A percentile compares a stretch with the other conserved stretches of the same genome.
These are phyloP conservation scores for Nowickia ferox DNA, from an alignment of 2,888 invertebrate genomes.

Conservation along the genomic window DNA sequence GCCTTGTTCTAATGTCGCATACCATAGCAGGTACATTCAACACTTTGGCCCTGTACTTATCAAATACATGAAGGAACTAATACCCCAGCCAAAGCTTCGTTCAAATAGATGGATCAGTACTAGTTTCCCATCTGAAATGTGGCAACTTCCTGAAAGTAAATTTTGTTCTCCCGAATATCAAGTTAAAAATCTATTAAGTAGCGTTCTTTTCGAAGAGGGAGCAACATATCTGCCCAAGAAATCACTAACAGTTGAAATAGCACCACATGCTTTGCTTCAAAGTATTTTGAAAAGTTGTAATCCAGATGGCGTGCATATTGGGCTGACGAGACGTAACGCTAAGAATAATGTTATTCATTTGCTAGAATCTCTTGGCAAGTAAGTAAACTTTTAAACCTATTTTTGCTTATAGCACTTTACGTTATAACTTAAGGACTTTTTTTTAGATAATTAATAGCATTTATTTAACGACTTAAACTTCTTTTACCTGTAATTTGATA, in stretches of 20 bases:
- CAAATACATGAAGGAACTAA: conserved; percentile 86
- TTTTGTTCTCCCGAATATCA: conserved; percentile 93
- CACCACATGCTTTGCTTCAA: conserved; percentile 88
- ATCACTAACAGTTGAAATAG: conserved; percentile 87
- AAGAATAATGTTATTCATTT: conserved; percentile 83
- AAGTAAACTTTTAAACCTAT: conserved; percentile 3
- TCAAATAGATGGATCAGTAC: conserved; percentile 93
- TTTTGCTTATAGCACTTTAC: not conserved
- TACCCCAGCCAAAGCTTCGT: conserved; percentile 87
- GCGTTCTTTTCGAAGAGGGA: conserved; percentile 86
- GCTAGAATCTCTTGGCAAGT: conserved; percentile 74
- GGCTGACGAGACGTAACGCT: conserved; percentile 86
- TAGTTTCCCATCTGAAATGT: conserved; percentile 89
- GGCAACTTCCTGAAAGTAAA: conserved; percentile 87
- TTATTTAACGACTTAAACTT: too few relatives aligned
- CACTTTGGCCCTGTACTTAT: conserved; percentile 87
- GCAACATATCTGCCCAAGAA: conserved; percentile 86
- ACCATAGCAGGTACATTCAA: conserved; percentile 93
- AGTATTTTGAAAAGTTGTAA: conserved; percentile 87
- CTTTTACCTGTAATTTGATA: too few relatives aligned
- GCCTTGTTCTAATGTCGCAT: conserved; percentile 93
- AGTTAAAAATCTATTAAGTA: conserved; percentile 90
- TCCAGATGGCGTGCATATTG: conserved; percentile 85
- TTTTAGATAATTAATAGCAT: too few relatives aligned
- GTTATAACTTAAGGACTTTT: too few relatives aligned